Conservation (phyloP, 1,140 invertebrate genomes). For the Cyclargus thomasi region DNA sequence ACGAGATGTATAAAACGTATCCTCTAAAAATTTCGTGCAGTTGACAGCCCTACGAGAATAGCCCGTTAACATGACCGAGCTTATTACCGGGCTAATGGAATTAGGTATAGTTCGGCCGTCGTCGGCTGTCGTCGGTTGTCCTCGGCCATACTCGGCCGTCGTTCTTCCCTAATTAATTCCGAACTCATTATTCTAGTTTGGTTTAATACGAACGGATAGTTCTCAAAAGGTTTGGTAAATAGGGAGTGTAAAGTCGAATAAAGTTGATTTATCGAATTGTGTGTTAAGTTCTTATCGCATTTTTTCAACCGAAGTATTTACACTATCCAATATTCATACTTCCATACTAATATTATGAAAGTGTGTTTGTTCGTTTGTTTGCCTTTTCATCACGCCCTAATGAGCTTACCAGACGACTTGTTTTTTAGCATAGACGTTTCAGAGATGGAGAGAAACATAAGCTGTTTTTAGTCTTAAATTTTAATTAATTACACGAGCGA, state of each 20-base stretch:
- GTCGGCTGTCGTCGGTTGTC: not conserved
- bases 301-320: no score
- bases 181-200: not conserved
- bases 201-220: not conserved
- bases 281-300: no score
- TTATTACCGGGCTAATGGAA: slow-evolving; percentile 12
- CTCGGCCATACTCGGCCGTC: not conserved
- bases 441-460: no score
- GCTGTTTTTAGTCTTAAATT: no score
- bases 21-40: not conserved
- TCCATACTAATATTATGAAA: no score
- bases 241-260: not conserved
- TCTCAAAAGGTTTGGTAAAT: not conserved
- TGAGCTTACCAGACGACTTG: no score
- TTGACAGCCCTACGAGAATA: not conserved
- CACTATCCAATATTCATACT: no score
- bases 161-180: not conserved
- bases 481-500: no score
- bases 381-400: no score
- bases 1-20: no score
- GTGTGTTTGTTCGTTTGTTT: no score
- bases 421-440: no score
- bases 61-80: slow-evolving; percentile 3
- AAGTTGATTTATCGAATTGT: not conserved
- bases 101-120: not conserved